Evolutionary conservation across 2,113 vertebrate species (phyloP).

Genomic region (Clupea harengus): DNA sequence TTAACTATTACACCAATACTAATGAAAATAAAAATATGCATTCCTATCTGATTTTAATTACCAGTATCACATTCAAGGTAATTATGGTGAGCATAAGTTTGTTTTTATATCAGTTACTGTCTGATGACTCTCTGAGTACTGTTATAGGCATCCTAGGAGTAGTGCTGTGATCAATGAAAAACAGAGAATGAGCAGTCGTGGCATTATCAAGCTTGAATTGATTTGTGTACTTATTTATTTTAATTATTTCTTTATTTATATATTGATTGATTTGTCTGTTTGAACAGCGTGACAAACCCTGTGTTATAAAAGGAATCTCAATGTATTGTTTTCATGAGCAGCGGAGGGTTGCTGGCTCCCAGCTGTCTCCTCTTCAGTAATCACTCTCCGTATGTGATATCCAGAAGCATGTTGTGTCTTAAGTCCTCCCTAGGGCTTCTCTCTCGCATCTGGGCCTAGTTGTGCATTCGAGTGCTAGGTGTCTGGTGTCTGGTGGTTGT

Average conservation of each 20-base stretch:
- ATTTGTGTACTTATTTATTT: not conserved
- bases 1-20: not conserved
- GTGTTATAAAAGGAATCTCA: not conserved
- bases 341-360: not conserved
- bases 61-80: not conserved
- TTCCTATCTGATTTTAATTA: not conserved
- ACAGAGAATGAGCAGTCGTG: not conserved
- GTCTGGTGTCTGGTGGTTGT: not conserved
- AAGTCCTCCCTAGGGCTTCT: not conserved
- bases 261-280: not conserved
- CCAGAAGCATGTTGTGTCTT: slow-evolving; percentile 6
- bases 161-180: not conserved
- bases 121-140: not conserved
- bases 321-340: not conserved
- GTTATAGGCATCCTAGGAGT: not conserved
- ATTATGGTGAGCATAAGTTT: not conserved
- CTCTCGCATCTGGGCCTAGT: not conserved
- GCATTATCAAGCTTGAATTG: not conserved
- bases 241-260: not conserved
- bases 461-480: not conserved
- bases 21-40: not conserved
- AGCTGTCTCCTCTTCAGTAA: not conserved
- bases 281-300: not conserved
- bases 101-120: not conserved
- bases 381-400: not conserved